Base-by-base conservation (phyloP, 2,888 invertebrate genomes). In the Oxytorus armatus region DNA sequence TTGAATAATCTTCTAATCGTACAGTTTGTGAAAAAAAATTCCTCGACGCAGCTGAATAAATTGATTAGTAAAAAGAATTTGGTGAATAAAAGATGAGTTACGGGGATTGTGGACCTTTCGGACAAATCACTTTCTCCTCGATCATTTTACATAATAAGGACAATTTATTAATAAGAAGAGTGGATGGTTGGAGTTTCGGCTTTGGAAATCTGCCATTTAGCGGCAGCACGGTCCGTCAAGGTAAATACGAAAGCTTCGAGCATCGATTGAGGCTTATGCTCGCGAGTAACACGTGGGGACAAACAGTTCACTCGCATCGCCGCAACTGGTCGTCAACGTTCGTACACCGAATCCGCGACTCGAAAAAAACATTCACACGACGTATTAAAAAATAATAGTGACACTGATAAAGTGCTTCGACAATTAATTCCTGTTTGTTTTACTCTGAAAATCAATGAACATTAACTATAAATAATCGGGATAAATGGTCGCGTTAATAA, bases 261-360 rank as follows among this genome's bases (percentile, higher is more conserved):
- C 51, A 77, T 80, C 77, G 79, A 72, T 80, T 49, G 72, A 77
- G 76, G 47, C 66, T 72, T 29, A 33, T 61, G 61, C 65, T 70
- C 63, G 72, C 23, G 59, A 72, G 76, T 63, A 85, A 83, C 88
- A 88, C 88, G 88, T 87, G 88, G 82, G 83, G 74, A 68, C n/a
- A n/a, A 85, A 82, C 86, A 85, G 85, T 88, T 79, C 66, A 55
- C 65, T 77, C 82, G 82, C 82, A 81, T 75, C 84, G 80, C 83
- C 79, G 85, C 82, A 81, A 81, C 84, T 78, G 77, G 86, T 82
- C 86, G 81, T 73, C 79, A 66, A 68, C 72, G 36, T 33, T 77
- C 39, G 42, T n/a, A 29, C 16, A 23, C n/a, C n/a, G n/a, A 65
- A 33, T 63, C 47, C 61, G 76, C 61, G 72, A 21, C 68, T 47